Conservation (phyloP, 2,888 invertebrate genomes). For the Prosopocoilus inquinatus region DNA sequence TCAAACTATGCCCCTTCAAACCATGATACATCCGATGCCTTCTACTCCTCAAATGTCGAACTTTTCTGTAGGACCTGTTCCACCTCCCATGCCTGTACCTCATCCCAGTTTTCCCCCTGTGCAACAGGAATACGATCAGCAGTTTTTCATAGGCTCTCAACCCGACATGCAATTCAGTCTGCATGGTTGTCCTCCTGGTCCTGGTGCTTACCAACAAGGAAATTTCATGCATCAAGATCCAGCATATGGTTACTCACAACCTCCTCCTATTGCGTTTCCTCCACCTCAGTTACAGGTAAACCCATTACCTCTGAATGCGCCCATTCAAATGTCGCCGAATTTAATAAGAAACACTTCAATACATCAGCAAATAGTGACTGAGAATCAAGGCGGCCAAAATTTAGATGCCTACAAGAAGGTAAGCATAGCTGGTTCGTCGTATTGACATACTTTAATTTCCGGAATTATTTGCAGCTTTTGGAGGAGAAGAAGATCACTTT, state of each 20-base stretch:
- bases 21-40: too few relatives aligned
- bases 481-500: conserved; percentile 48
- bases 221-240: conserved; percentile 3
- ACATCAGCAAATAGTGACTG: too few relatives aligned
- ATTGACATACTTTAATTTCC: too few relatives aligned
- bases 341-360: too few relatives aligned
- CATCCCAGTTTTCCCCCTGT: conserved; percentile 28
- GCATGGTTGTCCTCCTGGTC: neutral
- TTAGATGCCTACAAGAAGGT: too few relatives aligned
- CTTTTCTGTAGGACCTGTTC: conserved; percentile 21
- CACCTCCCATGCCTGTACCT: conserved; percentile 20
- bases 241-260: neutral
- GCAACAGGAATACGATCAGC: conserved; percentile 38
- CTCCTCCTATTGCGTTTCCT: neutral
- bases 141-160: conserved; percentile 41
- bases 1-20: too few relatives aligned
- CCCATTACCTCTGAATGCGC: conserved; percentile 1
- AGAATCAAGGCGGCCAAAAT: too few relatives aligned
- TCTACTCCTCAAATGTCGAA: conserved; percentile 11
- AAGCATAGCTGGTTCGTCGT: too few relatives aligned
- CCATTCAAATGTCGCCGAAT: neutral
- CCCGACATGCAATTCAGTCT: conserved; percentile 6
- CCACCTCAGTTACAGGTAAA: neutral
- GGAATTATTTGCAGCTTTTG: conserved; percentile 42
- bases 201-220: neutral